Conservation (phyloP, 23 tunicate genomes). For the Styela clava region DNA sequence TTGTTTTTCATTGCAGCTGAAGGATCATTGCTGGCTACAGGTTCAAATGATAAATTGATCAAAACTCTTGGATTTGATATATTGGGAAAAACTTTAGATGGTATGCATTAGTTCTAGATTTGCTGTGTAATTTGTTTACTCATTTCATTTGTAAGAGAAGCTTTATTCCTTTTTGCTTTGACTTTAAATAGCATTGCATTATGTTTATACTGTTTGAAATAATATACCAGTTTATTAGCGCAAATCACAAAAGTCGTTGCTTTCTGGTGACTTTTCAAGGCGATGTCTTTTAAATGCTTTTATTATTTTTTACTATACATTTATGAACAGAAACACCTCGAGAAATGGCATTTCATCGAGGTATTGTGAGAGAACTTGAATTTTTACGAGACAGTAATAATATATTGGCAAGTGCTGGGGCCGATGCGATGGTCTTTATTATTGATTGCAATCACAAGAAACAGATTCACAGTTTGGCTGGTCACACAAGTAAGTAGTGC, state of each 20-base stretch:
- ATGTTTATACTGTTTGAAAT: too few relatives aligned
- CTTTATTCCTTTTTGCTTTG: too few relatives aligned
- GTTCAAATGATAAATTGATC: slow-evolving; percentile 69
- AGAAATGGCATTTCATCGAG: slow-evolving; percentile 40
- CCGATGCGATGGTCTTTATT: slow-evolving; percentile 56
- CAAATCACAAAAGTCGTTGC: too few relatives aligned
- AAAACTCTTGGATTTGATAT: slow-evolving; percentile 35
- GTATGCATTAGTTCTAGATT: background rate
- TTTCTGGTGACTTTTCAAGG: too few relatives aligned
- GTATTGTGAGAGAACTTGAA: slow-evolving; percentile 49
- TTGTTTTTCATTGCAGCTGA: background rate
- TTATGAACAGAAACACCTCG: slow-evolving; percentile 33
- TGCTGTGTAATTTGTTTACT: background rate
- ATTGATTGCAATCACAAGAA: slow-evolving; percentile 57
- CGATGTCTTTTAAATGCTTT: too few relatives aligned
- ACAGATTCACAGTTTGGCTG: slow-evolving; percentile 55
- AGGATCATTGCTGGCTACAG: slow-evolving; percentile 49
- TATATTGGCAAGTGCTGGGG: slow-evolving; percentile 64
- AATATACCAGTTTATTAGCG: too few relatives aligned
- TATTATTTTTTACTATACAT: too few relatives aligned
- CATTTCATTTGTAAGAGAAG: background rate
- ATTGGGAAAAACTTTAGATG: slow-evolving; percentile 13
- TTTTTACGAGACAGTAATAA: slow-evolving; percentile 40
- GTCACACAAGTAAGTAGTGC: slow-evolving; percentile 54
- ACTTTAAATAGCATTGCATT: too few relatives aligned